phyloP scores from a whole-genome alignment of 1,140 invertebrate species.

The Popillia japonica region DNA sequence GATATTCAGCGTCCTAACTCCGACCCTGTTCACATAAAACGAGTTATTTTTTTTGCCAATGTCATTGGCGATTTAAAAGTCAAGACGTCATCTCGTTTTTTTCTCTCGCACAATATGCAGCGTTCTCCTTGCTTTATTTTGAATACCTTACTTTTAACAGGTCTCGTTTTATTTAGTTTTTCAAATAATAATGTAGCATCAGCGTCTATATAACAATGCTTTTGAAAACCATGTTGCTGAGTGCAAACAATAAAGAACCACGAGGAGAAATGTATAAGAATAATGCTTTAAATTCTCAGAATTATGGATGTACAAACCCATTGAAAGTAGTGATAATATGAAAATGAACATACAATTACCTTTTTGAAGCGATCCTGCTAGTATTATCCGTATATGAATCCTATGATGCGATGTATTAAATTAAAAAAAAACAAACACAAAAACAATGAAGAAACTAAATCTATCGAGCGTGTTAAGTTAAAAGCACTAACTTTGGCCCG shows the following conservation, averaged over 20 bases:
- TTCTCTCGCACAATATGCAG: neutral
- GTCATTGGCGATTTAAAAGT: slow-evolving; percentile 27
- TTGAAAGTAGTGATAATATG: too few species aligned
- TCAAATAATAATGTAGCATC: neutral
- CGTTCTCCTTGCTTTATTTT: neutral
- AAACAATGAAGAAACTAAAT: neutral
- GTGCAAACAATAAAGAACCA: too few species aligned
- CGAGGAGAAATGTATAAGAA: too few species aligned
- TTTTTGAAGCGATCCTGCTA: neutral
- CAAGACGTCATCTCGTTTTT: slow-evolving; percentile 18
- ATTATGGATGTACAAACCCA: too few species aligned
- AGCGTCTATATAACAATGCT: too few species aligned
- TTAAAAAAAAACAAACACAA: slow-evolving; percentile 13
- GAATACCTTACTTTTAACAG: neutral
- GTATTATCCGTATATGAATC: neutral
- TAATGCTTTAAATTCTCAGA: too few species aligned
- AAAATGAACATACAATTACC: too few species aligned
- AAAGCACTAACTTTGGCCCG: slow-evolving; percentile 17
- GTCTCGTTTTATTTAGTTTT: neutral
- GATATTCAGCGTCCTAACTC: slow-evolving; percentile 5
- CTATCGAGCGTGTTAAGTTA: slow-evolving; percentile 6
- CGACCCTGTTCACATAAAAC: neutral
- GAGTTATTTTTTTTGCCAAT: slow-evolving; percentile 33
- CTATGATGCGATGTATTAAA: neutral
- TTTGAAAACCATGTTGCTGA: too few species aligned